Evolutionary conservation across 2,888 invertebrate species (phyloP).

Genomic region (Acrobasis consociella): DNA sequence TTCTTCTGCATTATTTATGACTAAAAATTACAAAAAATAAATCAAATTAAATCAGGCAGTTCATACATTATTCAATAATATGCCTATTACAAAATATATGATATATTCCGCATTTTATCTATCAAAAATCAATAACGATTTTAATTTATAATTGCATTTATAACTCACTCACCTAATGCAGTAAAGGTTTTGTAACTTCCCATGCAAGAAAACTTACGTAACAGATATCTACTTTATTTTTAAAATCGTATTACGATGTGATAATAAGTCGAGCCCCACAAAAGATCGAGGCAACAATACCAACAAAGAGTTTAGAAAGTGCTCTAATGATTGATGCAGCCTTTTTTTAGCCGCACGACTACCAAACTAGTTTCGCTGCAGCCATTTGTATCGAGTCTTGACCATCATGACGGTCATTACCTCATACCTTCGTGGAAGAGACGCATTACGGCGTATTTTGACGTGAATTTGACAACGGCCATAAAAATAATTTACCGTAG

Average conservation of each 20-base stretch:
- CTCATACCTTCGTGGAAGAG: constrained; percentile 25
- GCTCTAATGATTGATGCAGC: constrained; percentile 66
- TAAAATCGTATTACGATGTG: constrained; percentile 14
- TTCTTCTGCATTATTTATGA: background rate
- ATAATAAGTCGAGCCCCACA: constrained; percentile 29
- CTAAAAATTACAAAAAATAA: too few relatives aligned
- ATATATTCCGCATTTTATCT: too few relatives aligned
- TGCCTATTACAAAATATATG: too few relatives aligned
- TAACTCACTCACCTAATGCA: too few relatives aligned
- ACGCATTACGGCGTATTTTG: constrained; percentile 35
- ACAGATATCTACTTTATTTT: constrained; percentile 6
- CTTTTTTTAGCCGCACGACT: constrained; percentile 59
- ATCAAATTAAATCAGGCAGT: too few relatives aligned
- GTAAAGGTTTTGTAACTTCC: too few relatives aligned
- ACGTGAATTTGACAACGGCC: constrained; percentile 19
- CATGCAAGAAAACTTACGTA: background rate
- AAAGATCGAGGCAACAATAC: constrained; percentile 41
- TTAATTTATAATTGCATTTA: too few relatives aligned
- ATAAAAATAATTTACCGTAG: constrained; percentile 21
- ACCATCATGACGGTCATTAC: constrained; percentile 41
- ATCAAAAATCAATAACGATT: too few relatives aligned
- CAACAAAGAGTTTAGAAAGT: constrained; percentile 72
- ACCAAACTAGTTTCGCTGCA: constrained; percentile 60
- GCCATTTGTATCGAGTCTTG: constrained; percentile 43
- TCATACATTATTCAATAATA: too few relatives aligned